Conservation (phyloP, 2,797 vertebrate genomes). For the Gallinago nigripennis region DNA sequence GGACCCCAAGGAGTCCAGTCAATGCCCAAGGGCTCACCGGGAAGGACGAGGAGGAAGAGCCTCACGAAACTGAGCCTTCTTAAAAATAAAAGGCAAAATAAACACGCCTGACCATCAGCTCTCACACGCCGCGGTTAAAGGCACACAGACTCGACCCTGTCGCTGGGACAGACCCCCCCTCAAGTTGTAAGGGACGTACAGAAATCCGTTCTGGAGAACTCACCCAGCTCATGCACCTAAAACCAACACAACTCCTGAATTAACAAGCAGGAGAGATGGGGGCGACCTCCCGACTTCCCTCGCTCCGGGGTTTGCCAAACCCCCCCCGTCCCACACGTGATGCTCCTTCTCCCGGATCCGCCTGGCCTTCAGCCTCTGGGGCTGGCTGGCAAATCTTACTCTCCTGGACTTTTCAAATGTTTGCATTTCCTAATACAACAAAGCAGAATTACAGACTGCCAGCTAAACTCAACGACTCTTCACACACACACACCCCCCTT, state of each 20-base stretch:
- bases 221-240: neutral
- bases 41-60: neutral
- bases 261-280: accelerated
- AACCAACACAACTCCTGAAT: neutral
- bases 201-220: neutral
- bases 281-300: accelerated
- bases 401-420: neutral
- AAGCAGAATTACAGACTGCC: accelerated
- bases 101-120: neutral
- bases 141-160: accelerated
- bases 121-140: accelerated
- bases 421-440: neutral
- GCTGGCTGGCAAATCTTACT: neutral
- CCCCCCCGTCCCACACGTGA: neutral
- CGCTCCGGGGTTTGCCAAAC: neutral
- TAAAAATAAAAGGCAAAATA: neutral
- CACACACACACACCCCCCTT: no score
- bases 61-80: neutral
- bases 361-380: neutral
- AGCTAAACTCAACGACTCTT: accelerated
- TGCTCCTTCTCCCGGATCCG: neutral
- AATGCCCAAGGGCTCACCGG: neutral
- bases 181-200: accelerated
- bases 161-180: accelerated
- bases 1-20: neutral